Base-by-base conservation (phyloP, 2,888 invertebrate genomes). In the Acronicta leporina region DNA sequence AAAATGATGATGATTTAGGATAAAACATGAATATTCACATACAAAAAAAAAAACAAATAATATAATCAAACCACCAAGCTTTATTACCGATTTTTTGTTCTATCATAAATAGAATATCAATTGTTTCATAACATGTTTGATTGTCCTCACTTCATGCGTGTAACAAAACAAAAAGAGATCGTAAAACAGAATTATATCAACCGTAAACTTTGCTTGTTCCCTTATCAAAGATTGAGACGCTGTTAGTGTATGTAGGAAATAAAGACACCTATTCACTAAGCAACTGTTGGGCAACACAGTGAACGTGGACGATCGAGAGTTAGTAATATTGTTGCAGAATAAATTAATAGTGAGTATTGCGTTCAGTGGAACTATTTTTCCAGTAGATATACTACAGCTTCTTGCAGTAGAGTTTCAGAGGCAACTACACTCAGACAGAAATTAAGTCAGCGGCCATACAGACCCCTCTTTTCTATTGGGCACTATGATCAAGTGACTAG, bases 131-230 rank as follows among this genome's bases (percentile, higher is more conserved):
- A 62, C 62, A 66, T 79, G 59, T 72, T 73, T 76, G 82, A 79
- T 80, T 76, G 76, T 73, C 63, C 47, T 75, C 69, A 69, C 73
- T 76, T 69, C 75, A 75, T 70, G 79, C 77, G 79, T 79, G 73
- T 76, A 79, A 80, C 78, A 86, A 81, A 86, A 85, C 81, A 86
- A 82, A n/a, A 82, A 77, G 75, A 78, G 77, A 81, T 80, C 86
- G 77, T 86, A 85, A 86, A 87, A 77, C 77, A 77, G 72, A 75
- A 76, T n/a, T 68, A 82, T 70, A 83, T 83, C 80, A 80, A 73
- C 78, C 82, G 83, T 82, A 80, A 85, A 84, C 75, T 80, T 80
- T 81, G 78, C 84, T 81, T 81, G 83, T 77, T 74, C 75, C 70
- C 78, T 79, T 71, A 80, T 80, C 84, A 85, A 74, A 63, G 60